Conservation (phyloP, 2,113 vertebrate species). For the Aptenodytes patagonicus region DNA sequence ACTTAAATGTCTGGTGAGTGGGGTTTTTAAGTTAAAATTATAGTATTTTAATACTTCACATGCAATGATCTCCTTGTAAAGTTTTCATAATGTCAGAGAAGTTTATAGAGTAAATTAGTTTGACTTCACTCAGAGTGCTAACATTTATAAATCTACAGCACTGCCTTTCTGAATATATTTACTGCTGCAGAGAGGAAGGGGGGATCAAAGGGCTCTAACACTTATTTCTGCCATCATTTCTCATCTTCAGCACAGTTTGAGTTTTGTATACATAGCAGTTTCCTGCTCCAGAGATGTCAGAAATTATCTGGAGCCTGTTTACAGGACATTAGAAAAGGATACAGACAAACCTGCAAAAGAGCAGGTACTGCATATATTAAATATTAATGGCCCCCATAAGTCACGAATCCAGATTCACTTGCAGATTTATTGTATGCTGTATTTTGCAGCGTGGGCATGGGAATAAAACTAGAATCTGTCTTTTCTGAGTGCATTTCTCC, state of each 20-base stretch:
- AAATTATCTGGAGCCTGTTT: slow-evolving; percentile 50
- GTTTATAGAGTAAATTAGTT: slow-evolving; percentile 59
- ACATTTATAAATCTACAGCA: slow-evolving; percentile 54
- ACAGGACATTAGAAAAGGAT: slow-evolving; percentile 37
- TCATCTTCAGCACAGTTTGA: slow-evolving; percentile 33
- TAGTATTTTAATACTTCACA: slow-evolving; percentile 46
- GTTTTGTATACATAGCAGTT: slow-evolving; percentile 41
- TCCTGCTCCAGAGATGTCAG: slow-evolving; percentile 33
- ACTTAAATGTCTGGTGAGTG: background rate
- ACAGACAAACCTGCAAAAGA: background rate
- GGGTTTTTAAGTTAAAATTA: slow-evolving; percentile 24
- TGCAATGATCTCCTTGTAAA: slow-evolving; percentile 58
- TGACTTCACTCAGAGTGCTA: slow-evolving; percentile 50
- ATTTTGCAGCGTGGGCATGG: background rate
- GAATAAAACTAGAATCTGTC: slow-evolving; percentile 5
- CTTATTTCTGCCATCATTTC: slow-evolving; percentile 59
- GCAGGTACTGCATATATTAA: background rate
- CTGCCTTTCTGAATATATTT: slow-evolving; percentile 59
- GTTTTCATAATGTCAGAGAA: slow-evolving; percentile 66
- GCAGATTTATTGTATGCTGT: background rate
- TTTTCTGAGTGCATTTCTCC: background rate
- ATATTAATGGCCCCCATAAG: slow-evolving; percentile 20
- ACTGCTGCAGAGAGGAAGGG: slow-evolving; percentile 17
- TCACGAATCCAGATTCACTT: slow-evolving; percentile 10
- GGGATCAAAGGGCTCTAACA: slow-evolving; percentile 59